phyloP scores from a whole-genome alignment of 2,113 vertebrate species.

The Murina feae region DNA sequence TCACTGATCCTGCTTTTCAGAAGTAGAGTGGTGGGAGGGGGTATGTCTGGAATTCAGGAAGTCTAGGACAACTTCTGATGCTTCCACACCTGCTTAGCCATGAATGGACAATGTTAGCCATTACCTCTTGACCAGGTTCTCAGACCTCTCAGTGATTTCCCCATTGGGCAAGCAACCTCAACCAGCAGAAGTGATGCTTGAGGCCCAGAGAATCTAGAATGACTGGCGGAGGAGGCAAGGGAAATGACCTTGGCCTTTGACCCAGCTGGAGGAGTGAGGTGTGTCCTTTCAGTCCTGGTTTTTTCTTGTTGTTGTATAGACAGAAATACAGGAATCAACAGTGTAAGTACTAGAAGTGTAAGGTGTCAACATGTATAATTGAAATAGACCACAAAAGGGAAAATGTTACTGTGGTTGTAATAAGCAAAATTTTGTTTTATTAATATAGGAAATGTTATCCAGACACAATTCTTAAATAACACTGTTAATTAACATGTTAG shows the following conservation, averaged over 20 bases:
- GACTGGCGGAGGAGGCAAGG: neutral
- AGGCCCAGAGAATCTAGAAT: neutral
- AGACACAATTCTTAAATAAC: neutral
- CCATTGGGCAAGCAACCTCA: neutral
- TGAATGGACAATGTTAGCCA: neutral
- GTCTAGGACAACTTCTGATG: neutral
- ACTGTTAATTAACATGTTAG: neutral
- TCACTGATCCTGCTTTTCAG: neutral
- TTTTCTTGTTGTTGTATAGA: neutral
- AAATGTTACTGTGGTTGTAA: neutral
- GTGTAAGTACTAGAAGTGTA: neutral
- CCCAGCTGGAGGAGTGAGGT: neutral
- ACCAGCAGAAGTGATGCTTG: neutral
- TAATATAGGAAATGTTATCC: neutral
- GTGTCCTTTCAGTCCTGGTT: neutral
- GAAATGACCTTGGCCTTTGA: neutral
- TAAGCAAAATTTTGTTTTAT: neutral
- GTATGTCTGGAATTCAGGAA: neutral
- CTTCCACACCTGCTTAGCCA: neutral
- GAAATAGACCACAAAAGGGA: neutral
- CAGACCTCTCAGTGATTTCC: neutral
- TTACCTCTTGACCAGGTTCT: neutral
- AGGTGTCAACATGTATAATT: neutral
- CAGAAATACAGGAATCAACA: neutral
- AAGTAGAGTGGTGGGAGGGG: neutral